Evolutionary conservation across 1,140 invertebrate genomes (phyloP).

Genomic region (Formica selysi): DNA sequence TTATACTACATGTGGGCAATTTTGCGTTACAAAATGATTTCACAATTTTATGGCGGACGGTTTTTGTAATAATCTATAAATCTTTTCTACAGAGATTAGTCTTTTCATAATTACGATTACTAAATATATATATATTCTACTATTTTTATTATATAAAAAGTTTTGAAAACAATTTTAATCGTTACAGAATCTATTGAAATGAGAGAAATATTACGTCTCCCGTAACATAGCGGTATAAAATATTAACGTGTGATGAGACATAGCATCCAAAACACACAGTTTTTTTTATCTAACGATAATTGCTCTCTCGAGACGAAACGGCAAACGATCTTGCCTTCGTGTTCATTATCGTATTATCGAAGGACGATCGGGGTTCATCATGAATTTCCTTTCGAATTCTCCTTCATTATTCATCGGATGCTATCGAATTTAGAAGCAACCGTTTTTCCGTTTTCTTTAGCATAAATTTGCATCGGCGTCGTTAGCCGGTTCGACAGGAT

Average conservation of each 20-base stretch:
- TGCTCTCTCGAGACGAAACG: background rate
- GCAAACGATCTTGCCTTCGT: constrained; percentile 47
- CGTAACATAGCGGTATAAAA: background rate
- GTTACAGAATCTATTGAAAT: background rate
- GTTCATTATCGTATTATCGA: background rate
- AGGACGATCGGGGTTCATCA: constrained; percentile 20
- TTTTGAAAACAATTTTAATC: background rate
- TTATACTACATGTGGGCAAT: background rate
- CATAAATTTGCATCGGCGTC: constrained; percentile 78
- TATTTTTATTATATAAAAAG: background rate
- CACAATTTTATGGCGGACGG: background rate
- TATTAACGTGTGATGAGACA: background rate
- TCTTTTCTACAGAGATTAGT: background rate
- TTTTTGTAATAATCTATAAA: background rate
- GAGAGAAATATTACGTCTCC: background rate
- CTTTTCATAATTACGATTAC: background rate
- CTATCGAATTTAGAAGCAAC: constrained; percentile 60
- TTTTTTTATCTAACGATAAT: background rate
- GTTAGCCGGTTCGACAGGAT: constrained; percentile 7
- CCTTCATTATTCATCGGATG: constrained; percentile 67
- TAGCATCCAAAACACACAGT: background rate
- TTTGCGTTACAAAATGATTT: background rate
- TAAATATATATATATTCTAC: background rate
- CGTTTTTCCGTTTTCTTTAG: constrained; percentile 75
- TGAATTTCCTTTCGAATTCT: constrained; percentile 40